Evolutionary conservation across 2,113 vertebrate genomes (phyloP), one percentile per base, ranked within the genome.

Genomic region (Zapornia atra): DNA sequence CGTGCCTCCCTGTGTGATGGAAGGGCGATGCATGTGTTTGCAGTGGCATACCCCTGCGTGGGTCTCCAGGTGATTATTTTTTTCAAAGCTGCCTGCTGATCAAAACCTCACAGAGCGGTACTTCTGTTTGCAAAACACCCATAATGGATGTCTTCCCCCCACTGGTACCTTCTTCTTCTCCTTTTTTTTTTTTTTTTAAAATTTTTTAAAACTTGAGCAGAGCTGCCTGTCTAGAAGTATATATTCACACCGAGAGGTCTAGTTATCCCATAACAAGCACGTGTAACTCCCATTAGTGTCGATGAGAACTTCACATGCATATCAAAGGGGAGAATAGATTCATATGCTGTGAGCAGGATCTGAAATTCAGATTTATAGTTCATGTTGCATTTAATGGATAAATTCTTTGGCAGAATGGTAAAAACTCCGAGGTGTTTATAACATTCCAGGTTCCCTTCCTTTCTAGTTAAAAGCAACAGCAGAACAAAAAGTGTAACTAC

Each of bases 341-440:
- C 94, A 91, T 97, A 93, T 56, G 82, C 96, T 96, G 85, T 54
- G 91, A 96, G 97, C 94, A 93, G 92, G 91, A 97, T 96, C 95
- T 96, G 96, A 97, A 97, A 97, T 97, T 97, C 96, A 97, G 97
- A 97, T 98, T 98, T 98, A 97, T 93, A 93, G 94, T 94, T 96
- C 94, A 66, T 75, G 80, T 96, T 97, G 96, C 56, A 36, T 97
- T 98, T 98, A 98, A 98, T 97, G 97, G 96, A 95, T 98, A 96
- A 94, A 97, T 96, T 97, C 96, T 97, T 97, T 97, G 96, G 94
- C 95, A 97, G 85, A 96, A 90, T 96, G 76, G 96, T 97, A 88
- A 96, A 97, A 97, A 97, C 94, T 96, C 54, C 0, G 76, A 97
- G 94, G 92, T 97, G 97, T 97, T 98, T 98, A 96, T 97, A 98